phyloP scores from a whole-genome alignment of 2,113 vertebrate species.

The Rhinopomastus cyanomelas region DNA sequence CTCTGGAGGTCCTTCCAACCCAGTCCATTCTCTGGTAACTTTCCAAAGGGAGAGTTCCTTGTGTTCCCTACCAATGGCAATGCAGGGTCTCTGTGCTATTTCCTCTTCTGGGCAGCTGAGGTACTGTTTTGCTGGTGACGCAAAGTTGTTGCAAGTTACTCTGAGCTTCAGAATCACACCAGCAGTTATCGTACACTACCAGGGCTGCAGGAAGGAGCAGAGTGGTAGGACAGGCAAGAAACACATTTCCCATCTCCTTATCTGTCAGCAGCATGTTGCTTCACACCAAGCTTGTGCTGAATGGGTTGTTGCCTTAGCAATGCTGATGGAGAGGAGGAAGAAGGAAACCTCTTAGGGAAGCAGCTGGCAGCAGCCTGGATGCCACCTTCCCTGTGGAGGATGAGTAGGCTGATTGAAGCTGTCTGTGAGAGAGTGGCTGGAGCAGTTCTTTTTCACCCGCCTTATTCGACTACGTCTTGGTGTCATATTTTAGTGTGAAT shows the following conservation, averaged over 20 bases:
- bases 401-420: slow-evolving; percentile 26
- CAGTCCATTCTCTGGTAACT: neutral
- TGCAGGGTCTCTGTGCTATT: neutral
- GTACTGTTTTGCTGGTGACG: neutral
- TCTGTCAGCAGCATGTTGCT: slow-evolving; percentile 22
- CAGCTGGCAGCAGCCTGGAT: slow-evolving; percentile 36
- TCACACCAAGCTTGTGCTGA: neutral
- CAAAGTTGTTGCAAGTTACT: neutral
- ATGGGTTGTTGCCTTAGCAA: slow-evolving; percentile 12
- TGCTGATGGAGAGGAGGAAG: neutral
- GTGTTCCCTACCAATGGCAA: neutral
- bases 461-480: neutral
- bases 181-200: neutral
- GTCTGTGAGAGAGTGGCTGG: slow-evolving; percentile 28
- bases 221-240: neutral
- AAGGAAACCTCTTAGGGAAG: slow-evolving; percentile 16
- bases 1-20: too few relatives aligned
- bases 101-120: neutral
- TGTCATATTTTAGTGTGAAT: slow-evolving; percentile 1
- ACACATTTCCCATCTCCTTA: slow-evolving; percentile 12
- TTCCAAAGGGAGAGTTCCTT: neutral
- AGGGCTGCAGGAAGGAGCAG: neutral
- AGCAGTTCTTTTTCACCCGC: neutral
- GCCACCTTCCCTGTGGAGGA: slow-evolving; percentile 8
- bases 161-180: neutral